phyloP scores from a whole-genome alignment of 2,888 invertebrate genomes.

The Rugalucina vietnamica region DNA sequence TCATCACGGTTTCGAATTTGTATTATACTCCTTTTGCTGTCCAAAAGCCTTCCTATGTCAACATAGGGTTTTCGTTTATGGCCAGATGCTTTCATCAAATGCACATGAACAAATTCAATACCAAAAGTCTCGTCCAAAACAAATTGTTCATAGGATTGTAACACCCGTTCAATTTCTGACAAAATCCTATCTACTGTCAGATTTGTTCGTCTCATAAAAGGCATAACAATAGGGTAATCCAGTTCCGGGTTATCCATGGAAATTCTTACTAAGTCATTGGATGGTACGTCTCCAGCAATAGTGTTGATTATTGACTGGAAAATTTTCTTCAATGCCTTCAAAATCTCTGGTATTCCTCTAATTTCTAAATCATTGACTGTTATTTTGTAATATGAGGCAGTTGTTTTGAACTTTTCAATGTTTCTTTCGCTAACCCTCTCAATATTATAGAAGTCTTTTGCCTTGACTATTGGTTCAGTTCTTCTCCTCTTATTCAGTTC shows the following conservation, averaged over 20 bases:
- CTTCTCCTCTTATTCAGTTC: neutral
- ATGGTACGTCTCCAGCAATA: neutral
- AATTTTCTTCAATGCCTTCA: neutral
- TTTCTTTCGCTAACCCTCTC: neutral
- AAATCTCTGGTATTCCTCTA: neutral
- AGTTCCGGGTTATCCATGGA: neutral
- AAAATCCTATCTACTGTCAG: neutral
- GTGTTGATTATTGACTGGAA: neutral
- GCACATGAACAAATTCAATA: neutral
- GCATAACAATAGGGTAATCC: slow-evolving; percentile 15
- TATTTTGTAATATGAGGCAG: neutral
- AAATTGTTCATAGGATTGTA: slow-evolving; percentile 17
- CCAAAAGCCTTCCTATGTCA: neutral
- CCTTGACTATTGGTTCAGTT: neutral
- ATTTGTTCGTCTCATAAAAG: neutral
- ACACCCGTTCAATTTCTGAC: slow-evolving; percentile 10
- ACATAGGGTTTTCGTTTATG: neutral
- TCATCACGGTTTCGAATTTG: neutral
- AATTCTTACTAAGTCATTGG: neutral
- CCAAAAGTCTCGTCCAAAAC: neutral
- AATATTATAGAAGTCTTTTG: neutral
- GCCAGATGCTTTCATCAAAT: neutral
- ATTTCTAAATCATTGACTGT: neutral
- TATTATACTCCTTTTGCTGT: neutral
- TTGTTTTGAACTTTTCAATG: neutral